Evolutionary conservation across 2,888 invertebrate genomes (phyloP).

Genomic region (Serrognathus titanus): DNA sequence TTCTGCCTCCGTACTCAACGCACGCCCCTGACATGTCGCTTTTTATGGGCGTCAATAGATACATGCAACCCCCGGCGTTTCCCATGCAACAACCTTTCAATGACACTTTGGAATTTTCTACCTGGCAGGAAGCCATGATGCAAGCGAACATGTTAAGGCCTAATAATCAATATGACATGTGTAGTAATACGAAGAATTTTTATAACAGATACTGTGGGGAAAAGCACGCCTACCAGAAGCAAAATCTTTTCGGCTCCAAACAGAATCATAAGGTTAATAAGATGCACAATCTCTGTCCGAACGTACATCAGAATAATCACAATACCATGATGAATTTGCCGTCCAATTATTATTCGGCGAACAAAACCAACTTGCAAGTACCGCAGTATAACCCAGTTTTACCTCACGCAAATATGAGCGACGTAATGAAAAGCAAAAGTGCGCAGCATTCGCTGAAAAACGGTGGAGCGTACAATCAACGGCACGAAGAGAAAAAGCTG

Average conservation of each 20-base stretch:
- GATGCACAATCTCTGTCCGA: background rate
- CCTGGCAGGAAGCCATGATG: conserved; percentile 69
- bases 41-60: conserved; percentile 50
- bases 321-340: conserved; percentile 33
- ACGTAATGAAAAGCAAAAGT: conserved; percentile 46
- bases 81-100: conserved; percentile 43
- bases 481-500: conserved; percentile 10
- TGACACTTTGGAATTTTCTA: conserved; percentile 57
- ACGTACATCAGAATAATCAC: conserved; percentile 15
- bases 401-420: conserved; percentile 42
- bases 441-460: conserved; percentile 23
- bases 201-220: conserved; percentile 24
- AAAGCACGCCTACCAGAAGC: conserved; percentile 17
- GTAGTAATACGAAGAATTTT: conserved; percentile 26
- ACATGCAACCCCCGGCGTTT: conserved; percentile 29
- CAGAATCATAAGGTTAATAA: conserved; percentile 29
- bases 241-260: conserved; percentile 21
- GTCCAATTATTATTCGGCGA: conserved; percentile 30
- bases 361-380: conserved; percentile 35
- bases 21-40: conserved; percentile 50
- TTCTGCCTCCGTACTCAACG: conserved; percentile 45
- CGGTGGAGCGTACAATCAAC: conserved; percentile 8
- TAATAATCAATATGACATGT: conserved; percentile 36
- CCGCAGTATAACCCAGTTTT: conserved; percentile 37
- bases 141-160: conserved; percentile 40